A percentile compares a stretch with the other conserved stretches of the same genome.
Evolutionary conservation across 2,113 vertebrate species (phyloP).

Genomic region (Rhabdornis inornatus): DNA sequence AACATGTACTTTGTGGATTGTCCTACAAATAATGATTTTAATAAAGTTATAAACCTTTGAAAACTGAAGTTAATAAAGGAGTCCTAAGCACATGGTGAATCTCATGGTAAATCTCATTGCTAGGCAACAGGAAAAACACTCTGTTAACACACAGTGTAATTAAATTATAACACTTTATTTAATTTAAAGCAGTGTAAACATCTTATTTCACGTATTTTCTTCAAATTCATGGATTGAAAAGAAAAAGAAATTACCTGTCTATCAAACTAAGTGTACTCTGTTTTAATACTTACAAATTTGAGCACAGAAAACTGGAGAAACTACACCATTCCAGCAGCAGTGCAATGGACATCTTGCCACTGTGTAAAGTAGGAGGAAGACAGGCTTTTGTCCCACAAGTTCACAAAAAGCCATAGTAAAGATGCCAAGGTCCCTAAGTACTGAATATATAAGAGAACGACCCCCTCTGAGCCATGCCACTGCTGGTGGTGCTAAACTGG

Average conservation of each 20-base stretch:
- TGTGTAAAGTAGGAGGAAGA: background rate
- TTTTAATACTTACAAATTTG: background rate
- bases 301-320: background rate
- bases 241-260: background rate
- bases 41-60: conserved; percentile 2
- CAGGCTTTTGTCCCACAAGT: background rate
- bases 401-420: background rate
- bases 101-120: conserved; percentile 17
- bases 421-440: rapidly evolving
- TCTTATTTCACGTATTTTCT: background rate
- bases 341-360: background rate
- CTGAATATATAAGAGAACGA: background rate
- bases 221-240: background rate
- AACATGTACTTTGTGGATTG: background rate
- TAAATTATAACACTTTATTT: background rate
- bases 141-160: conserved; percentile 4
- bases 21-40: background rate
- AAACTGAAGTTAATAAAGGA: conserved; percentile 24
- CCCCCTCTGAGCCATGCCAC: background rate
- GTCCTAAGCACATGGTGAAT: conserved; percentile 1
- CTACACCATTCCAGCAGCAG: background rate
- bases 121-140: conserved; percentile 46
- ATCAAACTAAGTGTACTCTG: background rate
- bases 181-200: background rate
- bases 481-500: background rate